phyloP scores from a whole-genome alignment of 2,888 invertebrate genomes.

The Euzophera pinguis region DNA sequence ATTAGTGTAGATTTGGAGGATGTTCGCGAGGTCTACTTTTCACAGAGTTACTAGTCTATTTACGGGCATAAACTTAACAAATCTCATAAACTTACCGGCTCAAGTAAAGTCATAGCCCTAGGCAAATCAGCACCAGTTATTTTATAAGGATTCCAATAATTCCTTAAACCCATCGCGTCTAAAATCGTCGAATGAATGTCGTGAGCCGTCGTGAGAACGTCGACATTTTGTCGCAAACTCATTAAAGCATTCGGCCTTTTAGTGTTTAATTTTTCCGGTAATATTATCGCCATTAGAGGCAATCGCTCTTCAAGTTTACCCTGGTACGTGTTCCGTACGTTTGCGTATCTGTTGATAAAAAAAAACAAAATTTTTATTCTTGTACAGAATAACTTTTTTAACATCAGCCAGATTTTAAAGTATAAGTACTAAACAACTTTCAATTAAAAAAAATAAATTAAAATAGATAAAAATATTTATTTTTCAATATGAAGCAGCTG shows the following conservation, averaged over 20 bases:
- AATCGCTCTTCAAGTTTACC: conserved; percentile 95
- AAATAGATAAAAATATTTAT: too few species aligned
- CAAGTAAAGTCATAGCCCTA: conserved; percentile 81
- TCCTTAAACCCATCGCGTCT: conserved; percentile 47
- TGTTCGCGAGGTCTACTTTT: too few species aligned
- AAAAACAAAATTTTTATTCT: not conserved
- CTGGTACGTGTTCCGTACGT: conserved; percentile 90
- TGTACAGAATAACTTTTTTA: too few species aligned
- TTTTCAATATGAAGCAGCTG: too few species aligned
- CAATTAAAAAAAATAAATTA: too few species aligned
- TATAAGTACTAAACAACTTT: too few species aligned
- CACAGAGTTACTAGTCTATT: too few species aligned
- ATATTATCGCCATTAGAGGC: conserved; percentile 90
- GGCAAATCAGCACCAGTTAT: conserved; percentile 72
- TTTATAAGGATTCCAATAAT: conserved; percentile 46
- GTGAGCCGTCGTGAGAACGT: conserved; percentile 90
- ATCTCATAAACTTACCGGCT: conserved; percentile 73
- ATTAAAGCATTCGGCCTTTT: conserved; percentile 80
- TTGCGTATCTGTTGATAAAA: conserved; percentile 82
- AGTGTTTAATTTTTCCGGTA: conserved; percentile 85
- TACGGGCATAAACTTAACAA: not conserved
- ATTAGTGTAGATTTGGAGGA: too few species aligned
- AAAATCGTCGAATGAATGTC: conserved; percentile 88
- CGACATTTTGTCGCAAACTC: conserved; percentile 82
- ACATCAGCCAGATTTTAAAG: too few species aligned